Conservation (phyloP, 53 echinoderm and acorn worm genomes). For the Arbacia lixula region DNA sequence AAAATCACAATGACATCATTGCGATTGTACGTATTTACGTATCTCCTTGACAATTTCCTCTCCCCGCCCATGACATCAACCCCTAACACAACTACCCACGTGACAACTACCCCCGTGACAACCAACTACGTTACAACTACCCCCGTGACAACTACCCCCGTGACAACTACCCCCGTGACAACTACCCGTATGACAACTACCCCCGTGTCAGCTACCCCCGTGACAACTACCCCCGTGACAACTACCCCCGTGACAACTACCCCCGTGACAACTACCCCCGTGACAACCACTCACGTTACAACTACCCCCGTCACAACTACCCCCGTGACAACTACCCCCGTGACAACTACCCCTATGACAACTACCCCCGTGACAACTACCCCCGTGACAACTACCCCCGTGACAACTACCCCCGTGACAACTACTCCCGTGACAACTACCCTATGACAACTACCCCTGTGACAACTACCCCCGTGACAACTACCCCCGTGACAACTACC, state of each 20-base stretch:
- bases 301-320: not conserved
- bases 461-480: slow-evolving; percentile 4
- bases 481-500: slow-evolving; percentile 5
- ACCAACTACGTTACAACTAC: not conserved
- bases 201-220: not conserved
- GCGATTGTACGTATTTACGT: no score
- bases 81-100: no score
- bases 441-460: not conserved
- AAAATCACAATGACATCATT: no score
- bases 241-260: not conserved
- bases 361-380: slow-evolving; percentile 23
- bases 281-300: slow-evolving; percentile 6
- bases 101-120: not conserved
- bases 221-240: not conserved
- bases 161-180: not conserved
- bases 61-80: no score
- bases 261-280: not conserved
- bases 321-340: not conserved
- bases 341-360: not conserved
- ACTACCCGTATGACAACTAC: not conserved
- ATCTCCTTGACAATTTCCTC: no score
- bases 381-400: not conserved
- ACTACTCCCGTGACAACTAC: slow-evolving; percentile 16
- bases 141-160: not conserved
- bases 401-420: slow-evolving; percentile 12